phyloP scores from a whole-genome alignment of 2,797 vertebrate genomes.

The Picus viridis region DNA sequence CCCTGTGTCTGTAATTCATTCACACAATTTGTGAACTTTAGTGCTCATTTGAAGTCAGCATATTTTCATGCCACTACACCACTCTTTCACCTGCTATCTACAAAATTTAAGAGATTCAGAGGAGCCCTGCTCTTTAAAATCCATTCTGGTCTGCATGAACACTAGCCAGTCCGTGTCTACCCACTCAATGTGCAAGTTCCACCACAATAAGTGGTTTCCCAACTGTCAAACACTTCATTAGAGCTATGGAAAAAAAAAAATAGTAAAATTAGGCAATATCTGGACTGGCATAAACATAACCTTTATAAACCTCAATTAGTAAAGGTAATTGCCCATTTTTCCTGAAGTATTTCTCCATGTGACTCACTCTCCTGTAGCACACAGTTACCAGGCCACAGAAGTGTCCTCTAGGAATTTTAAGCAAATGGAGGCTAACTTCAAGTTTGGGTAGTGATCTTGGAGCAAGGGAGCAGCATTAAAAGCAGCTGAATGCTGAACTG shows the following conservation, averaged over 20 bases:
- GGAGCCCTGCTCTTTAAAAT: not conserved
- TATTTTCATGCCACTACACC: not conserved
- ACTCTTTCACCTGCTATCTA: not conserved
- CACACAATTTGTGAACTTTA: not conserved
- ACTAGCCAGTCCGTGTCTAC: not conserved
- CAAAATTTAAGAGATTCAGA: too few species aligned
- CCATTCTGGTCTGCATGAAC: not conserved
- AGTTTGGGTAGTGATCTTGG: not conserved
- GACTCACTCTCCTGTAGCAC: not conserved
- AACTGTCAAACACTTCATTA: not conserved
- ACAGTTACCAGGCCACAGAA: not conserved
- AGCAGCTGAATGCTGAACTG: not conserved
- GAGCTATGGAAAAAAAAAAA: not conserved
- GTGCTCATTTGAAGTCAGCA: not conserved
- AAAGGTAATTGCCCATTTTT: not conserved
- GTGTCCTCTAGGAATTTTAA: not conserved
- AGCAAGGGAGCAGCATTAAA: not conserved
- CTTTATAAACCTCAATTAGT: not conserved
- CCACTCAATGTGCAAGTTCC: not conserved
- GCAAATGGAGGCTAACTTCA: not conserved
- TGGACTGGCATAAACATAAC: not conserved
- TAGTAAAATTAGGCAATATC: not conserved
- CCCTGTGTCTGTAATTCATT: not conserved
- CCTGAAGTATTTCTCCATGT: not conserved
- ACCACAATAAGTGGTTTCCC: not conserved